Evolutionary conservation across 2,888 invertebrate genomes (phyloP), one percentile per base, ranked within the genome.

Genomic region (Balanococcus diminutus): DNA sequence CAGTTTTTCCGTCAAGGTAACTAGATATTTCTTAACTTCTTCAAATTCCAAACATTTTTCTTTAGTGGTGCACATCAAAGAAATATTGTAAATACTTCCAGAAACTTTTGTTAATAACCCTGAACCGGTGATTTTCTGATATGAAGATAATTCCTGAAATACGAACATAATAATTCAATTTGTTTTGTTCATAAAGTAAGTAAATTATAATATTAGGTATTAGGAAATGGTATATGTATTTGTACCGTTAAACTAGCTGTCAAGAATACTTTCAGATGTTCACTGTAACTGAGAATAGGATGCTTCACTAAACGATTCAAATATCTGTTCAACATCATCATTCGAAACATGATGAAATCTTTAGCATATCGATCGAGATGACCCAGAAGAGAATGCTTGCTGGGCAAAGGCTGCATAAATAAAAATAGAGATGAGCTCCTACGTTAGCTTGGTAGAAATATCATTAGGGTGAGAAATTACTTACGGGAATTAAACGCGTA

Each of bases 311-410:
- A 89, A 87, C 94, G 90, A 86, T 92, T 92, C 82, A 94, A 90
- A 89, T 94, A 94, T 87, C 93, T 91, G 88, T 94, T 92, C 81
- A 94, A 90, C 46, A 93, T 91, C 87, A 92, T 91, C 92, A 93
- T 93, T 88, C 94, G 90, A 39, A 92, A 91, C 87, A 92, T 90
- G 79, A 94, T 92, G 89, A 94, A 94, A 88, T 94, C 94, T 89
- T 93, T 92, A 87, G 93, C 93, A 89, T 94, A 94, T 87, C 94
- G 91, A 89, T 94, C 94, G 87, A 94, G 89, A 88, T 94, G 93
- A 14, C 92, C 93, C 84, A 93, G 90, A 67, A 94, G 89, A 11
- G 93, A 92, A 89, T 94, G 94, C 89, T 94, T 94, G 86, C 92
- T 93, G 86, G 94, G 94, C 88, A 94, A 90, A 31, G 94, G 93